Conservation (phyloP, 2,797 vertebrate genomes). For the Pitangus sulphuratus region DNA sequence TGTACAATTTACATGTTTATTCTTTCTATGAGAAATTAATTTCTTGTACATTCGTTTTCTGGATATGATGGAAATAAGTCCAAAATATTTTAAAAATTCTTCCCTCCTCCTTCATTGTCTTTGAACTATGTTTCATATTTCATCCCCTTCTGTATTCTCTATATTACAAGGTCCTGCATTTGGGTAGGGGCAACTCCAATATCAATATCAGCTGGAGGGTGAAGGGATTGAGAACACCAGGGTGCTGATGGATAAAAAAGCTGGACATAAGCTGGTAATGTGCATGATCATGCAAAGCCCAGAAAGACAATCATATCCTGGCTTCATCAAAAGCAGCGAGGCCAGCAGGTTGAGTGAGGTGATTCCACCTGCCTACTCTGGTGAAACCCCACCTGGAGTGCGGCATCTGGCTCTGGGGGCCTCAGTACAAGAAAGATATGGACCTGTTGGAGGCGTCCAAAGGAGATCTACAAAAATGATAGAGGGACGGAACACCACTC, state of each 20-base stretch:
- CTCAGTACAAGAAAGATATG: not conserved
- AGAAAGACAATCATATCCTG: not conserved
- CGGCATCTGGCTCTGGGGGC: not conserved
- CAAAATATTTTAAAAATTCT: not conserved
- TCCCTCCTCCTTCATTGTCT: not conserved
- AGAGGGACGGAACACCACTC: not conserved
- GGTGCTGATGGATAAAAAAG: not conserved
- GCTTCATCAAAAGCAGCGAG: not conserved
- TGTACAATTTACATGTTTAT: not conserved
- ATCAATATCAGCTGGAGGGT: not conserved
- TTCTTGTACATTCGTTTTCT: accelerated
- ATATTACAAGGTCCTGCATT: not conserved
- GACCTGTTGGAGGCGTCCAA: not conserved
- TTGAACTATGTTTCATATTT: not conserved
- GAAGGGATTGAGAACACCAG: not conserved
- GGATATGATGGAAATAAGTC: not conserved
- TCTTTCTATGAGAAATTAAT: not conserved
- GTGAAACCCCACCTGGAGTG: not conserved
- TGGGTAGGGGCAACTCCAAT: accelerated
- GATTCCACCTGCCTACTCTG: not conserved
- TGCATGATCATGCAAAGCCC: not conserved
- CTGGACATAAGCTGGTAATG: accelerated
- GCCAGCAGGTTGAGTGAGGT: not conserved
- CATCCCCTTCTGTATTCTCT: not conserved
- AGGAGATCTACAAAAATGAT: not conserved